phyloP scores from a whole-genome alignment of 2,113 vertebrate genomes.

The Nesoenas mayeri region DNA sequence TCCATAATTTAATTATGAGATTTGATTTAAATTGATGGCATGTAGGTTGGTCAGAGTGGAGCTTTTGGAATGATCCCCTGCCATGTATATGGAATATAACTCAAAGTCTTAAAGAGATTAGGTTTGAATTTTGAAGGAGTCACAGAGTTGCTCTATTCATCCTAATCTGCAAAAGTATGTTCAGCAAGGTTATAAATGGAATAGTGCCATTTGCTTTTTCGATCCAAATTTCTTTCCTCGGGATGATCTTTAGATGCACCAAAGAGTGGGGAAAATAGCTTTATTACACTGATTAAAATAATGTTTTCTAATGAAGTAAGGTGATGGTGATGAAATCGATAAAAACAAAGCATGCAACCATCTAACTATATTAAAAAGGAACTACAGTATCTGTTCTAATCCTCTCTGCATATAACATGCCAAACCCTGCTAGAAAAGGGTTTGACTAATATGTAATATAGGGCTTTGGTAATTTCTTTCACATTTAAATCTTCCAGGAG shows the following conservation, averaged over 20 bases:
- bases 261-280: not conserved
- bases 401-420: not conserved
- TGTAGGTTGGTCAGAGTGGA: not conserved
- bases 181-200: not conserved
- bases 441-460: not conserved
- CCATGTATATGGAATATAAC: not conserved
- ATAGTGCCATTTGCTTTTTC: not conserved
- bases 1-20: not conserved
- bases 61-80: not conserved
- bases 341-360: not conserved
- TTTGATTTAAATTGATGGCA: not conserved
- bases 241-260: not conserved
- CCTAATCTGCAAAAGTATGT: not conserved
- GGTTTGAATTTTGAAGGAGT: not conserved
- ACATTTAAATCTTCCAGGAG: not conserved
- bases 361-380: not conserved
- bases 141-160: not conserved
- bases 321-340: not conserved
- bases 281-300: not conserved
- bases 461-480: not conserved
- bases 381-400: not conserved
- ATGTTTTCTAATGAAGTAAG: not conserved
- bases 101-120: not conserved
- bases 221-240: not conserved
- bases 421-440: not conserved